phyloP scores from a whole-genome alignment of 2,888 invertebrate genomes.

The Stenchaetothrips biformis region DNA sequence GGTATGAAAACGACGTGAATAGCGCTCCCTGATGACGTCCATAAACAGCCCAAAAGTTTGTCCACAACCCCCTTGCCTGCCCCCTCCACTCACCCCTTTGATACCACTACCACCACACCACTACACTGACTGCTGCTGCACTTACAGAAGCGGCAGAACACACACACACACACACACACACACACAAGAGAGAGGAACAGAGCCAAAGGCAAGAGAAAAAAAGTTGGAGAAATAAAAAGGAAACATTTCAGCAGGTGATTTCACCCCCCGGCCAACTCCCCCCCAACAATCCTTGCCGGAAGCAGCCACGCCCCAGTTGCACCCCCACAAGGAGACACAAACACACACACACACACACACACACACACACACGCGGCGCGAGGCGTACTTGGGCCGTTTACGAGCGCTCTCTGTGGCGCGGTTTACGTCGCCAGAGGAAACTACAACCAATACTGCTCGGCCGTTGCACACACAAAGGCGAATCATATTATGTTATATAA shows the following conservation, averaged over 20 bases:
- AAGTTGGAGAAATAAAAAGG: no score
- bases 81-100: background rate
- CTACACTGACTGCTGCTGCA: background rate
- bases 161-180: no score
- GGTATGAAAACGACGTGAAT: background rate
- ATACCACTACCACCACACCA: background rate
- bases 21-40: background rate
- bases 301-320: no score
- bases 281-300: no score
- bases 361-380: background rate
- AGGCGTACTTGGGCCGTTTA: background rate
- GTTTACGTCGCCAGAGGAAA: background rate
- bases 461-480: background rate
- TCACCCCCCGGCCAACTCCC: no score
- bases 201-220: no score
- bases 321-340: no score
- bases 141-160: no score
- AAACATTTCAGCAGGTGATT: no score
- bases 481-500: slow-evolving; percentile 14
- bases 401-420: background rate
- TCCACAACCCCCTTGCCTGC: background rate
- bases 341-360: no score
- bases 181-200: no score
- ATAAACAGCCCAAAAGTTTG: background rate
- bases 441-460: background rate